These are phyloP conservation scores for Drosophila niveifrons DNA, from an alignment of 2,888 invertebrate genomes.

Conservation along the genomic window DNA sequence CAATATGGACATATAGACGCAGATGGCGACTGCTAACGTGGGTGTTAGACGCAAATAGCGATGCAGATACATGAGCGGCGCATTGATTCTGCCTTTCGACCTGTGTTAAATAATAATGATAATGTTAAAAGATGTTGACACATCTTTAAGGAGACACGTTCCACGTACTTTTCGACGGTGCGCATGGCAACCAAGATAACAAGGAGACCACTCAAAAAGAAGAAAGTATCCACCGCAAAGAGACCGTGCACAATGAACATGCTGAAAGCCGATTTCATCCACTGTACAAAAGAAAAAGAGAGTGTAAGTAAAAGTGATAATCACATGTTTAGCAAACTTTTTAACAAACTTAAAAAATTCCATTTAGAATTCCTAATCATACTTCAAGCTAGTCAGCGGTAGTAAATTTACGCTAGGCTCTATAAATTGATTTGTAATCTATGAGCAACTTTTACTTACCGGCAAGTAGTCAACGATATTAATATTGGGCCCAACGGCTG, in stretches of 20 bases:
- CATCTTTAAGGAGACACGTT: not conserved
- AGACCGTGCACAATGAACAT: constrained; percentile 83
- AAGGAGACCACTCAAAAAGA: constrained; percentile 87
- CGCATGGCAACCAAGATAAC: constrained; percentile 82
- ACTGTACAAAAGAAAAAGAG: constrained; percentile 51
- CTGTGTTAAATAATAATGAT: constrained; percentile 28
- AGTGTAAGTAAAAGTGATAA: not conserved
- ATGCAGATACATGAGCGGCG: constrained; percentile 83
- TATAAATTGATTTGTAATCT: too few relatives aligned
- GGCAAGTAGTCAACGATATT: constrained; percentile 56
- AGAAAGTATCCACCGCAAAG: constrained; percentile 88
- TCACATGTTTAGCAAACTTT: too few relatives aligned
- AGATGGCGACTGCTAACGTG: constrained; percentile 86
- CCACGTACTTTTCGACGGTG: constrained; percentile 71
- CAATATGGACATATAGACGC: constrained; percentile 86
- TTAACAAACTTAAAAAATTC: too few relatives aligned
- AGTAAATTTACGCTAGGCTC: too few relatives aligned
- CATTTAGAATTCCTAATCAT: too few relatives aligned
- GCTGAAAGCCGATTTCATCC: constrained; percentile 67
- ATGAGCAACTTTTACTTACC: constrained; percentile 40
- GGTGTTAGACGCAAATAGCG: constrained; percentile 86
- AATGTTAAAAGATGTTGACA: too few relatives aligned
- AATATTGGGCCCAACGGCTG: constrained; percentile 42
- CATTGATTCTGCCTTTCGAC: constrained; percentile 64
- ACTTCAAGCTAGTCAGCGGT: not conserved